A percentile compares a stretch with the other conserved stretches of the same genome.
phyloP scores from a whole-genome alignment of 2,113 vertebrate species.

The Hypanus sabinus region DNA sequence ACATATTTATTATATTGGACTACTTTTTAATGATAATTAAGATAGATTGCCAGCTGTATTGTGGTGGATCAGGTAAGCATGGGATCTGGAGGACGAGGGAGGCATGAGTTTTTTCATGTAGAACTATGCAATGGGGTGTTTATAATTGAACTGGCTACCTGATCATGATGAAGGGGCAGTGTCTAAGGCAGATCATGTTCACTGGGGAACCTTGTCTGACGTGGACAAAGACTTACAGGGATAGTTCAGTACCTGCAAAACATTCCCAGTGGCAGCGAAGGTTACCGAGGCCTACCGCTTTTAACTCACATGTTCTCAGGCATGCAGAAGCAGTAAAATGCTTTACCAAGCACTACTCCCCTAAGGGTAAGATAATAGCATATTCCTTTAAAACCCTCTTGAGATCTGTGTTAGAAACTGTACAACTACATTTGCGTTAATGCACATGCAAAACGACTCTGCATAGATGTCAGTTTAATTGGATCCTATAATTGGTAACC shows the following conservation, averaged over 20 bases:
- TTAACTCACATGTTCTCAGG: background rate
- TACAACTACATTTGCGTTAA: background rate
- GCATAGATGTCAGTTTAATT: constrained; percentile 20
- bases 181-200: background rate
- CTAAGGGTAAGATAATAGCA: background rate
- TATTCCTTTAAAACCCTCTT: background rate
- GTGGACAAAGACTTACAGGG: background rate
- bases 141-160: background rate
- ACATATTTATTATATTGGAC: background rate
- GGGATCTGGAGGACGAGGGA: background rate
- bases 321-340: background rate
- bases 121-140: background rate
- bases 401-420: background rate
- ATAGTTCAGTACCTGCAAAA: background rate
- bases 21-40: background rate
- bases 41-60: background rate
- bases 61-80: background rate
- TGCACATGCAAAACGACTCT: background rate
- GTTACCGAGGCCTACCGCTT: background rate
- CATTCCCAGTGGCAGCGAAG: background rate
- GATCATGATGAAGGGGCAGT: constrained; percentile 6
- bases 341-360: background rate
- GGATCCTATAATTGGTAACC: background rate
- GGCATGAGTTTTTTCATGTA: background rate
- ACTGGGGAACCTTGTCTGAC: background rate